These are phyloP conservation scores for Drosophila arawakana DNA, from an alignment of 1,140 invertebrate genomes.

Conservation along the genomic window DNA sequence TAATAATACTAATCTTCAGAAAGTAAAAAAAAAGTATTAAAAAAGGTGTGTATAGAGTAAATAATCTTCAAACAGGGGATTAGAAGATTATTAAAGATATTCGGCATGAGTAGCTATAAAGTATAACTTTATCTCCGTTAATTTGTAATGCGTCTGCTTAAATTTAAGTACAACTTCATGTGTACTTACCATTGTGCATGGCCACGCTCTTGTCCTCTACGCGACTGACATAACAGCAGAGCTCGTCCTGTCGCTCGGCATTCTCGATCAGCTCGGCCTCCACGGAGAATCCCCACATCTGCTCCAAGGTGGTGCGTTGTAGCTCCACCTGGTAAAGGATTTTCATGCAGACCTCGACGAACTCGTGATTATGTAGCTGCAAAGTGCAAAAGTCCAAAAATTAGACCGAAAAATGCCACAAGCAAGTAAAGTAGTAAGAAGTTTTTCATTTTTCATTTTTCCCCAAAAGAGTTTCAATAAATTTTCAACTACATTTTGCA, in stretches of 20 bases:
- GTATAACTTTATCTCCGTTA: neutral
- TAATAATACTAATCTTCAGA: too few relatives aligned
- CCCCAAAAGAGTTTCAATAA: constrained; percentile 45
- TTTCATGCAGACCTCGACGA: constrained; percentile 98
- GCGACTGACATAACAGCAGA: constrained; percentile 97
- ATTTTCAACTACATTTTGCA: constrained; percentile 34
- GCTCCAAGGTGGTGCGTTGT: constrained; percentile 93
- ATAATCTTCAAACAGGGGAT: too few relatives aligned
- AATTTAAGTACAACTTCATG: constrained; percentile 9
- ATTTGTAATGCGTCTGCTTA: neutral
- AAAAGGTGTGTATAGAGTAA: too few relatives aligned
- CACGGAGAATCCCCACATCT: constrained; percentile 99
- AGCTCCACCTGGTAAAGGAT: constrained; percentile 98
- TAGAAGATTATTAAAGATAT: too few relatives aligned
- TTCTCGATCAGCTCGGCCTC: constrained; percentile 98
- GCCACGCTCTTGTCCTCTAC: constrained; percentile 97
- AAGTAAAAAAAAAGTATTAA: too few relatives aligned
- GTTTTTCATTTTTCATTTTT: constrained; percentile 26
- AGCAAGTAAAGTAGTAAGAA: constrained; percentile 8
- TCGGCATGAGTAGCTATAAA: too few relatives aligned
- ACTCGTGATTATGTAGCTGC: constrained; percentile 96
- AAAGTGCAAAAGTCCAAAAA: constrained; percentile 64
- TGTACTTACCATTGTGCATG: constrained; percentile 94
- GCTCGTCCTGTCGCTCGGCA: constrained; percentile 96
- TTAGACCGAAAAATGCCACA: constrained; percentile 49